Evolutionary conservation across 2,888 invertebrate species (phyloP).

Genomic region (Hemistola chrysoprasaria): DNA sequence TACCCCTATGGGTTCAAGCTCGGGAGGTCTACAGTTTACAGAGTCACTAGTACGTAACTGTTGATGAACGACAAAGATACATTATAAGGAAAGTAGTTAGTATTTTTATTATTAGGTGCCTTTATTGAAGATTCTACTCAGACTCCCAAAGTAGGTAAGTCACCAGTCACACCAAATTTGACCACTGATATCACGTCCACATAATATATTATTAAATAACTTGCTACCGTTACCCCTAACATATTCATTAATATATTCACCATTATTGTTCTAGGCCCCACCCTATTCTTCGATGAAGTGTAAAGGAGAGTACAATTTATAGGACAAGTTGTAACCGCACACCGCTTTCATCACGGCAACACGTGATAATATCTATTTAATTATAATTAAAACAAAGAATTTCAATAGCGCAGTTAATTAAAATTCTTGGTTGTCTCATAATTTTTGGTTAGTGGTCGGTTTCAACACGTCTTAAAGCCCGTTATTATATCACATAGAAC

Average conservation of each 20-base stretch:
- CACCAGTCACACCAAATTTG: too few species aligned
- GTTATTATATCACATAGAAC: too few species aligned
- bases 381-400: conserved; percentile 50
- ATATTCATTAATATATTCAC: conserved; percentile 50
- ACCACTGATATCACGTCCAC: too few species aligned
- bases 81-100: too few species aligned
- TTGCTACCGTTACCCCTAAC: conserved; percentile 40
- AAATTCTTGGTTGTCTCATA: conserved; percentile 42
- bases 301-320: conserved; percentile 63
- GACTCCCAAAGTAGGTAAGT: too few species aligned
- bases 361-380: conserved; percentile 58
- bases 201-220: conserved; percentile 57
- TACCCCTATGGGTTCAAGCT: too few species aligned
- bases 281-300: conserved; percentile 72
- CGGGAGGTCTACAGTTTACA: too few species aligned
- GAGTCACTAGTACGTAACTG: too few species aligned
- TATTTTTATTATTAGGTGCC: too few species aligned
- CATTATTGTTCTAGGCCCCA: conserved; percentile 69
- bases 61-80: too few species aligned
- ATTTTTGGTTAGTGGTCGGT: conserved; percentile 33
- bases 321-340: conserved; percentile 57
- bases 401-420: conserved; percentile 38
- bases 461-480: conserved; percentile 24
- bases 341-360: conserved; percentile 46
- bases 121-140: too few species aligned